Percentiles rank a stretch among this genome's conserved stretches.
phyloP scores from a whole-genome alignment of 2,888 invertebrate genomes.

The Epirrhoe alternata region DNA sequence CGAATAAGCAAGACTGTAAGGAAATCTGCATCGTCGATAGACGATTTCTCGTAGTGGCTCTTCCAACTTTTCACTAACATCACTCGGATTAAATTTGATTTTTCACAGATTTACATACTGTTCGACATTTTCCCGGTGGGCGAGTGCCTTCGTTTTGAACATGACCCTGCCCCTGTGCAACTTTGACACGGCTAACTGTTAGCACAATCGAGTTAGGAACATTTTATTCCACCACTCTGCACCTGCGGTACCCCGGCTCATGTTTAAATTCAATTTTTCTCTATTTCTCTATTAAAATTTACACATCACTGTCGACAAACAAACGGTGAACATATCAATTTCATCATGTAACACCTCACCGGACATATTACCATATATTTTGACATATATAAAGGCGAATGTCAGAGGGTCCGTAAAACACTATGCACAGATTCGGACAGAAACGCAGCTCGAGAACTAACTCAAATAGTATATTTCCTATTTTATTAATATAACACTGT shows the following conservation, averaged over 20 bases:
- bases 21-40: too few species aligned
- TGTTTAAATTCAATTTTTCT: conserved; percentile 39
- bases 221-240: not conserved
- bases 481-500: too few species aligned
- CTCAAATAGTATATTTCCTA: too few species aligned
- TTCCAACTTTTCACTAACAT: too few species aligned
- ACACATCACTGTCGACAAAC: conserved; percentile 30
- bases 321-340: conserved; percentile 32
- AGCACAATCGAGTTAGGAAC: not conserved
- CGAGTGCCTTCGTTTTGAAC: conserved; percentile 9
- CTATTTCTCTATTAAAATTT: conserved; percentile 28
- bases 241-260: conserved; percentile 26
- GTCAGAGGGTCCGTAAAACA: conserved; percentile 26
- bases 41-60: too few species aligned
- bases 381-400: not conserved
- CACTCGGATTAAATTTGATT: conserved; percentile 3
- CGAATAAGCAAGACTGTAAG: too few species aligned
- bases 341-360: conserved; percentile 11
- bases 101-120: conserved; percentile 23
- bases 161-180: not conserved
- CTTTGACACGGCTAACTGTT: not conserved
- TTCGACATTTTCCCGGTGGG: conserved; percentile 10
- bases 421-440: conserved; percentile 9
- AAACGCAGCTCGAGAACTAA: too few species aligned
- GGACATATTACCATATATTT: conserved; percentile 1